Base-by-base conservation (phyloP, 2,888 invertebrate species). In the Oxystoma pomonae region DNA sequence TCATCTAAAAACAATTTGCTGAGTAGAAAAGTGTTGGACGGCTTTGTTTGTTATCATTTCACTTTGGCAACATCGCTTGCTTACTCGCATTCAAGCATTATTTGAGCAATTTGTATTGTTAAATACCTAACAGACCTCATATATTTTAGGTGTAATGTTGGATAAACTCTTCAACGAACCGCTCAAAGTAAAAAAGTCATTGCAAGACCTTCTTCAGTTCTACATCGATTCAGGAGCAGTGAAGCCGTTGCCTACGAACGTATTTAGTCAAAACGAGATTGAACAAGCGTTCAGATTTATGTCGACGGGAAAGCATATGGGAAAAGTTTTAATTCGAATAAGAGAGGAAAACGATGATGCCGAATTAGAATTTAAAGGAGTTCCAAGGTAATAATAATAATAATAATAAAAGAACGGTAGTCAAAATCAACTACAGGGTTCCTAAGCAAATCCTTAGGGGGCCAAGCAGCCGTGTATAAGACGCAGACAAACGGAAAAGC, bases 131-230 rank as follows among this genome's bases (percentile, higher is more conserved):
- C n/a, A n/a, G n/a, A n/a, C n/a, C n/a, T n/a, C n/a, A n/a, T n/a
- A n/a, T n/a, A n/a, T n/a, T n/a, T n/a, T n/a, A n/a, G 91, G 92
- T 3, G 85, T 94, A 35, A 83, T 92, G 73, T 81, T 94, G 65
- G 94, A 94, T 63, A 57, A 65, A 55, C 51, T 72, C 1, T 70
- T 72, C 35, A 57, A 51, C 7, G 62, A 50, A 18, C 20, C 60
- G 18, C 67, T 68, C 1, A 9, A 35, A 1, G 58, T 57, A 0
- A 70, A 67, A 5, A 20, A 66, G 20, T 20, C n/a, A 1, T 61
- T 71, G 7, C 49, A 64, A 1, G 20, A 3, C 16, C 52, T 66
- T 20, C 20, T 66, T 2, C 55, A 62, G 21, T 20, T 59, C 49
- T 58, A 50, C 50, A 64, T 64, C 22, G 55, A 62, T 35, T 59